Evolutionary conservation across 2,888 invertebrate species (phyloP), one percentile per base, ranked within the genome.

Genomic region (Horisme vitalbata): DNA sequence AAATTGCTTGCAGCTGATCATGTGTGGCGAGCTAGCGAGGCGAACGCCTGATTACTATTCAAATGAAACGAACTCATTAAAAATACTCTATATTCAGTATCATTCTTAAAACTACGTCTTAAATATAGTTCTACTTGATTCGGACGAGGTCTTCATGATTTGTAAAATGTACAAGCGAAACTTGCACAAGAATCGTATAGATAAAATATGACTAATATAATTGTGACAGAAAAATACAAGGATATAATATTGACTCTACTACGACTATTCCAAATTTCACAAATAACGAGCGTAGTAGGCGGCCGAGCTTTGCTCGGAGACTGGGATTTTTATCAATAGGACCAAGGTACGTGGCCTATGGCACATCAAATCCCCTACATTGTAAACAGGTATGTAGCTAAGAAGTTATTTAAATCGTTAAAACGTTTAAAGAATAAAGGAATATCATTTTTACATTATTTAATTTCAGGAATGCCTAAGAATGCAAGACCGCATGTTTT

Each of bases 11-110:
- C 14, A 15, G 34, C 13, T 39, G 39, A 44, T 49, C 49, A 44
- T 26, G 39, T 44, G 49, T 39, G 27, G 39, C 44, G 44, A 39
- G 18, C 44, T 39, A 23, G 39, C 44, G 44, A 39, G 18, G 33
- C 36, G 36, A 37, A 36, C 44, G 30, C 34, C 31, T 39, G 28
- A 37, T 34, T 21, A 14, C 41, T 45, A 41, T 43, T 45, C 23
- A 45, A 65, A 59, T 63, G 51, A 65, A 65, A 65, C 57, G 13
- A 51, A 33, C n/a, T 11, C 3, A 18, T 62, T 55, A 45, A 54
- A 62, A 65, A 60, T 62, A 61, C 35, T 39, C 37, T 59, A 51
- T 63, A 60, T 61, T 64, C 51, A 33, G 45, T 34, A 54, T 38
- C 33, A 23, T 35, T 44, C 43, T 27, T 39, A 39, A 36, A 24